These are phyloP conservation scores for Trichopria drosophilae DNA, from an alignment of 2,888 invertebrate species.

Conservation along the genomic window DNA sequence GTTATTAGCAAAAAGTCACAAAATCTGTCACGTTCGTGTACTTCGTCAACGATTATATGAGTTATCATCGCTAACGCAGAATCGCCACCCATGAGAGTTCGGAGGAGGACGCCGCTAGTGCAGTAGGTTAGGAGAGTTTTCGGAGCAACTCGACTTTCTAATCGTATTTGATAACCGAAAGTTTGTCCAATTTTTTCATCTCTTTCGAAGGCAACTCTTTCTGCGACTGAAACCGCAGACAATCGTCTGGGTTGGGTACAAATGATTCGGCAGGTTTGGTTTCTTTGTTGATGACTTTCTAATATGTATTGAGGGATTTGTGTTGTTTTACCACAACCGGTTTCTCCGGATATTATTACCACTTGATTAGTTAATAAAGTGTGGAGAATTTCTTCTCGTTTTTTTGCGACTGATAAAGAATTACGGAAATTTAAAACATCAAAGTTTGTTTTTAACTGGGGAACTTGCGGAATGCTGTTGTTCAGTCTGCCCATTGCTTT, in stretches of 20 bases:
- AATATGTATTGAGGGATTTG: constrained; percentile 93
- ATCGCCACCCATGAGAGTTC: constrained; percentile 84
- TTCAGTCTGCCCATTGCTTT: constrained; percentile 69
- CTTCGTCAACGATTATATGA: constrained; percentile 90
- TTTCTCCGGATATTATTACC: constrained; percentile 78
- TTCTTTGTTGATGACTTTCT: constrained; percentile 69
- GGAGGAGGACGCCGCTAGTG: constrained; percentile 86
- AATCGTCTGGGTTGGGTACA: constrained; percentile 93
- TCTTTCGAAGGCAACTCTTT: constrained; percentile 79
- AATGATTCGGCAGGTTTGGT: constrained; percentile 77
- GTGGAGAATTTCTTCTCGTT: constrained; percentile 69
- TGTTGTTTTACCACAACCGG: constrained; percentile 94
- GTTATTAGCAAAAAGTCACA: constrained; percentile 91
- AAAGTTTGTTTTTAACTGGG: constrained; percentile 61
- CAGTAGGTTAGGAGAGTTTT: constrained; percentile 85
- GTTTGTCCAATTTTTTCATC: constrained; percentile 69
- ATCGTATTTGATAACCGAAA: constrained; percentile 87
- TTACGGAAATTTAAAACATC: constrained; percentile 66
- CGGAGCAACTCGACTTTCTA: constrained; percentile 82
- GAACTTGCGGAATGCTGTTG: constrained; percentile 70
- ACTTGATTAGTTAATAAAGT: constrained; percentile 61
- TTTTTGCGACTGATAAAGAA: constrained; percentile 71
- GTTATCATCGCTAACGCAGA: constrained; percentile 73
- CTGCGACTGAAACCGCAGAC: constrained; percentile 86
- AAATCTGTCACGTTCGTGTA: constrained; percentile 92